Percentiles rank a stretch among this genome's conserved stretches.
Evolutionary conservation across 2,113 vertebrate species (phyloP).

Genomic region (Phodopus roborovskii): DNA sequence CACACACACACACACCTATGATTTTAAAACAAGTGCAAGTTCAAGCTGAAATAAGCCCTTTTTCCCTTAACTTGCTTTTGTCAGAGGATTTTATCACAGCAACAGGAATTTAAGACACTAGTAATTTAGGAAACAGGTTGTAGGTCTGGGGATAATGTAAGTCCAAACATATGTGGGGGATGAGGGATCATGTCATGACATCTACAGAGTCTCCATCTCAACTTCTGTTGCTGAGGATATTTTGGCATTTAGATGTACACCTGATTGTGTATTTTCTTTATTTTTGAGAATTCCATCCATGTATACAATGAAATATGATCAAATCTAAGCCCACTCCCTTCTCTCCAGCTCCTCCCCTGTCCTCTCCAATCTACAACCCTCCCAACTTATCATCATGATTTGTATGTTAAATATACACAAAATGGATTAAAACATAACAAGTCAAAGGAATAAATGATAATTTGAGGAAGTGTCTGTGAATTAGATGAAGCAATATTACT

Average conservation of each 20-base stretch:
- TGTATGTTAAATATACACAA: not conserved
- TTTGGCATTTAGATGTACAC: not conserved
- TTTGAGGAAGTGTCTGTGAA: not conserved
- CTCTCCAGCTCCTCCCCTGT: not conserved
- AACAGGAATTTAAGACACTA: not conserved
- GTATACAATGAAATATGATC: not conserved
- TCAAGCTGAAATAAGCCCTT: not conserved
- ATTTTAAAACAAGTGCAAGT: no score
- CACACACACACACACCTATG: no score
- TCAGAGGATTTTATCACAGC: not conserved
- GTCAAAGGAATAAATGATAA: not conserved
- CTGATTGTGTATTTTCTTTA: not conserved
- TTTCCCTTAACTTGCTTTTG: not conserved
- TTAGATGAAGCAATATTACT: no score
- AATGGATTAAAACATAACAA: not conserved
- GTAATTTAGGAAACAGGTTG: not conserved
- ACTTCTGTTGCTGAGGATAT: not conserved
- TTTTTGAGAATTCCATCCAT: not conserved
- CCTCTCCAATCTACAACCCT: not conserved
- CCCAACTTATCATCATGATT: not conserved
- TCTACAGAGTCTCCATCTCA: not conserved
- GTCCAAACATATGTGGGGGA: not conserved
- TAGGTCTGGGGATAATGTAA: fast-evolving
- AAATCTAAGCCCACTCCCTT: not conserved
- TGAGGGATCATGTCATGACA: not conserved